These are phyloP conservation scores for Amazona guildingii DNA, from an alignment of 2,113 vertebrate species.

Conservation along the genomic window DNA sequence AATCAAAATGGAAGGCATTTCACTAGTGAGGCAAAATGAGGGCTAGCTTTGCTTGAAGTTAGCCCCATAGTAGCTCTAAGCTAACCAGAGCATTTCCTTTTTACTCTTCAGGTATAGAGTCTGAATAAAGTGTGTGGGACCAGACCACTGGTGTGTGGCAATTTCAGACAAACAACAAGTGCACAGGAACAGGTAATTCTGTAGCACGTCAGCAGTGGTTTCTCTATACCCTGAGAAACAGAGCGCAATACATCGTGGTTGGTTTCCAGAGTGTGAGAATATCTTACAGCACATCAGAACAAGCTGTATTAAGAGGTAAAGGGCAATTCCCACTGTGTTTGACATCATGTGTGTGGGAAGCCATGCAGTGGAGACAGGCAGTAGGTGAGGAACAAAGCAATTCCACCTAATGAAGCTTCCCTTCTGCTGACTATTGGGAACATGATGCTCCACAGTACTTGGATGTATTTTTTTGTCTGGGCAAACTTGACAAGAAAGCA, in stretches of 20 bases:
- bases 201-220: neutral
- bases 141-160: too few species aligned
- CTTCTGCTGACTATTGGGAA: neutral
- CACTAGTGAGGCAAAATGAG: neutral
- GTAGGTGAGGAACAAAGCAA: neutral
- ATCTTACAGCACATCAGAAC: neutral
- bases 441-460: neutral
- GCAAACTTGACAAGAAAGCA: neutral
- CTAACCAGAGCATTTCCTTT: neutral
- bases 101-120: neutral
- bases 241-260: fast-evolving
- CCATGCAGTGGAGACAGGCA: neutral
- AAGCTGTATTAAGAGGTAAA: neutral
- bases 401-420: neutral
- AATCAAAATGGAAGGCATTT: neutral
- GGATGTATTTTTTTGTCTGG: neutral
- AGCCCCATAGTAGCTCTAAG: neutral
- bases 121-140: neutral
- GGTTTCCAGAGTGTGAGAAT: neutral
- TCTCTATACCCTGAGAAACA: neutral
- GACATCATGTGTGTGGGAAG: neutral
- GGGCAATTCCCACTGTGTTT: neutral
- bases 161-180: neutral
- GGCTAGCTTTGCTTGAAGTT: neutral
- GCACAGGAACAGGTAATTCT: neutral